A percentile compares a stretch with the other conserved stretches of the same genome.
These are phyloP conservation scores for Rhagoletis zephyria DNA, from an alignment of 1,140 invertebrate genomes.

Conservation along the genomic window DNA sequence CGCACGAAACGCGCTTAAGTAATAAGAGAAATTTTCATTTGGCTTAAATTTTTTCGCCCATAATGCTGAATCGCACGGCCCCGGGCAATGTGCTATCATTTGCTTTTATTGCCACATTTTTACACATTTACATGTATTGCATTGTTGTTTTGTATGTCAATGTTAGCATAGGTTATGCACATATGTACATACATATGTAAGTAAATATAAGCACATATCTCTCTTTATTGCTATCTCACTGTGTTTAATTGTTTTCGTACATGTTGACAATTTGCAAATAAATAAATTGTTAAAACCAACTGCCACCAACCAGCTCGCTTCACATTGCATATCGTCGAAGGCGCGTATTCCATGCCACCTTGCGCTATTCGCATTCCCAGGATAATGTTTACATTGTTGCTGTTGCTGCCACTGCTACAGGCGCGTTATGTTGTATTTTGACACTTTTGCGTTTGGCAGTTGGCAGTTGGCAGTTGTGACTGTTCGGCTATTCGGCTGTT, in stretches of 20 bases:
- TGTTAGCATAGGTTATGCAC: no score
- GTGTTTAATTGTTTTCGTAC: constrained; percentile 37
- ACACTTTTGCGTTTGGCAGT: constrained; percentile 35
- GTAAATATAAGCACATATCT: neutral
- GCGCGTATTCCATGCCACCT: neutral
- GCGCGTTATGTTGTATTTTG: constrained; percentile 34
- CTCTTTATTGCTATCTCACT: neutral
- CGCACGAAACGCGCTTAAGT: no score
- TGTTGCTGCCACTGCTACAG: constrained; percentile 7
- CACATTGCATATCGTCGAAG: neutral
- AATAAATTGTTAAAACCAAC: constrained; percentile 52
- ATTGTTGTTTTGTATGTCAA: neutral
- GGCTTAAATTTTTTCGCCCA: no score
- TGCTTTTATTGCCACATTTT: neutral
- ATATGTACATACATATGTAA: no score
- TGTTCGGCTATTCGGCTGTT: constrained; percentile 4
- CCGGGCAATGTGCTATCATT: constrained; percentile 19
- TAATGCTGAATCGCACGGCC: neutral
- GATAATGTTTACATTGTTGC: constrained; percentile 2
- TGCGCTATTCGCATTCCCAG: constrained; percentile 3
- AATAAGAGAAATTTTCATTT: no score
- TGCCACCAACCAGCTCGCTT: neutral
- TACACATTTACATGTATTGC: neutral
- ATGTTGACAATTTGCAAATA: constrained; percentile 51
- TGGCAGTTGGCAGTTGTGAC: neutral